Conservation (phyloP, 2,113 vertebrate species). For the Lophochroa leadbeateri region DNA sequence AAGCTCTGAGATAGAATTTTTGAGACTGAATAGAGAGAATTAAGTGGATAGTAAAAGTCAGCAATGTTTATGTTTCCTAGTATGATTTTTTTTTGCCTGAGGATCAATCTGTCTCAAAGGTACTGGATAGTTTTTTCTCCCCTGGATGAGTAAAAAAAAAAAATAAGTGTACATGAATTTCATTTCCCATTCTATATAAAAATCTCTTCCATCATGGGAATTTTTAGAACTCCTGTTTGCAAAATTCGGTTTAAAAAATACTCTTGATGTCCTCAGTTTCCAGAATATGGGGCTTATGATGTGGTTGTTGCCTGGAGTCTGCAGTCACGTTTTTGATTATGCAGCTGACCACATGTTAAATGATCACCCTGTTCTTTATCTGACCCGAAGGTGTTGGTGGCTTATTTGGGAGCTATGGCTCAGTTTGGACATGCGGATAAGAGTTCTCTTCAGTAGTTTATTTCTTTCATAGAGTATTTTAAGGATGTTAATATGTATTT, state of each 20-base stretch:
- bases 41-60: neutral
- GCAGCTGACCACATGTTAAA: neutral
- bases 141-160: neutral
- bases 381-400: neutral
- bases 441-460: neutral
- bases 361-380: neutral
- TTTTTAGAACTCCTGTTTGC: neutral
- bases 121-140: neutral
- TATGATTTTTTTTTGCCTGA: neutral
- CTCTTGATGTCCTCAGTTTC: neutral
- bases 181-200: neutral
- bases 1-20: neutral
- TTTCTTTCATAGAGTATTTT: constrained; percentile 31
- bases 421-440: neutral
- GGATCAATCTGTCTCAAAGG: neutral
- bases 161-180: neutral
- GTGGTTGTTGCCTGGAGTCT: neutral
- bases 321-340: neutral
- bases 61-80: neutral
- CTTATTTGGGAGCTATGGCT: neutral
- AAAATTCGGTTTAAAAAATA: neutral
- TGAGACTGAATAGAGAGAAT: neutral
- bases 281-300: neutral
- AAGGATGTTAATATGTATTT: neutral
- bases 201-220: neutral